Conservation (phyloP, 2,797 vertebrate species). For the Gymnocypris eckloni region DNA sequence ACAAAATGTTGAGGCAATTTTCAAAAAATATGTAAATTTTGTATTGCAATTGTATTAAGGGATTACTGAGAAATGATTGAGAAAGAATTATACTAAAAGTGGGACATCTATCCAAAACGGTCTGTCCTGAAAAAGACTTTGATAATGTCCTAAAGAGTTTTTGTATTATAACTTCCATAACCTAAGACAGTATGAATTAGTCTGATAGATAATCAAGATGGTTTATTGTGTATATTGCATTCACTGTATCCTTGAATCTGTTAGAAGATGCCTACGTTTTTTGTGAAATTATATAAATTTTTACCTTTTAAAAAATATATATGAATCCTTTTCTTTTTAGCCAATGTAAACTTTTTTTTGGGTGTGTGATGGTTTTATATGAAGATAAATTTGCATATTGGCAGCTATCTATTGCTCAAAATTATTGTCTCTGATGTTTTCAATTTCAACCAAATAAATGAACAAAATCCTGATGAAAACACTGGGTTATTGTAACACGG, state of each 20-base stretch:
- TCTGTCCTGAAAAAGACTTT: not conserved
- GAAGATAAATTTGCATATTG: constrained; percentile 21
- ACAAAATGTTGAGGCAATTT: not conserved
- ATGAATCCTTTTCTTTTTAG: not conserved
- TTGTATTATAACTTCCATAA: not conserved
- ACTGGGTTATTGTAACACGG: not conserved
- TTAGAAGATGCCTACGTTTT: constrained; percentile 10
- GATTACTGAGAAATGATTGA: not conserved
- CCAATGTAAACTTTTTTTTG: not conserved
- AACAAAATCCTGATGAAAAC: not conserved
- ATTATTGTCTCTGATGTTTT: not conserved
- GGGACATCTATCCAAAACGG: not conserved
- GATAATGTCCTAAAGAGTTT: not conserved
- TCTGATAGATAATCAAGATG: not conserved
- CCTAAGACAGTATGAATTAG: not conserved
- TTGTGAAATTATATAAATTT: not conserved
- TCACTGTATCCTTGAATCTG: not conserved
- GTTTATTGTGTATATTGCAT: not conserved
- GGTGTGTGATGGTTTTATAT: not conserved
- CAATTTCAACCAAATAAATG: not conserved
- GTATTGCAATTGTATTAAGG: not conserved
- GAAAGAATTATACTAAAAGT: not conserved
- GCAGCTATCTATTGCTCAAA: not conserved
- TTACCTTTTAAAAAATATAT: constrained; percentile 15
- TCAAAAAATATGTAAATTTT: not conserved